Conservation (phyloP, 2,888 invertebrate species). For the Hirtodrosophila trivittata region DNA sequence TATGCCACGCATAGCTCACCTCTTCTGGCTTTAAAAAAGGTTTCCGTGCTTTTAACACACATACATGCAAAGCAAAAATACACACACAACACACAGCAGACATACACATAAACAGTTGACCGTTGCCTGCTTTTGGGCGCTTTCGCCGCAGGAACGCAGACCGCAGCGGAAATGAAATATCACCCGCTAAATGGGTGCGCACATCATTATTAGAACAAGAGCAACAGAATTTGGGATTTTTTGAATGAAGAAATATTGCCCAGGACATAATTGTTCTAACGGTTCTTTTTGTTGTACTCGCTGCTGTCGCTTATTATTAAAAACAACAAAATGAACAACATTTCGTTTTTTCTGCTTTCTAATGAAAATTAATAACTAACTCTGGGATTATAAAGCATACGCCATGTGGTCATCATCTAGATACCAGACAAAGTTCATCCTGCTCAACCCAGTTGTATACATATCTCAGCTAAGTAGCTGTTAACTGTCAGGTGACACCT, state of each 20-base stretch:
- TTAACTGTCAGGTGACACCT: slow-evolving; percentile 31
- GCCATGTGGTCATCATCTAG: slow-evolving; percentile 7
- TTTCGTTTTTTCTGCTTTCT: slow-evolving; percentile 9
- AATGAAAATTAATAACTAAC: slow-evolving; percentile 52
- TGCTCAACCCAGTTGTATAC: too few species aligned
- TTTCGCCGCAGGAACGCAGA: too few species aligned
- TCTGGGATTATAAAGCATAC: slow-evolving; percentile 42
- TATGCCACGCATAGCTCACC: too few species aligned
- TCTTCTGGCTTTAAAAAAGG: too few species aligned
- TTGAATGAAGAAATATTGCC: slow-evolving; percentile 65
- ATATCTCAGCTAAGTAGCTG: too few species aligned
- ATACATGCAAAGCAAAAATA: not conserved
- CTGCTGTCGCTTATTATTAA: slow-evolving; percentile 26
- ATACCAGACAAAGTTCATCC: too few species aligned
- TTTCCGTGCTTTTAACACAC: not conserved
- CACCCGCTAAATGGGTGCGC: slow-evolving; percentile 64
- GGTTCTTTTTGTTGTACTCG: slow-evolving; percentile 1
- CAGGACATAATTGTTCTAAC: slow-evolving; percentile 24
- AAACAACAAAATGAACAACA: slow-evolving; percentile 10
- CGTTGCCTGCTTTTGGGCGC: slow-evolving; percentile 21
- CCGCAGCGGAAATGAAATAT: slow-evolving; percentile 65
- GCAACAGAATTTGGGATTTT: slow-evolving; percentile 16
- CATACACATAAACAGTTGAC: slow-evolving; percentile 8
- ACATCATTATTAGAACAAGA: slow-evolving; percentile 51
- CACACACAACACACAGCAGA: too few species aligned